These are phyloP conservation scores for Hyposmocoma kahamanoa DNA, from an alignment of 1,140 invertebrate species.

Conservation along the genomic window DNA sequence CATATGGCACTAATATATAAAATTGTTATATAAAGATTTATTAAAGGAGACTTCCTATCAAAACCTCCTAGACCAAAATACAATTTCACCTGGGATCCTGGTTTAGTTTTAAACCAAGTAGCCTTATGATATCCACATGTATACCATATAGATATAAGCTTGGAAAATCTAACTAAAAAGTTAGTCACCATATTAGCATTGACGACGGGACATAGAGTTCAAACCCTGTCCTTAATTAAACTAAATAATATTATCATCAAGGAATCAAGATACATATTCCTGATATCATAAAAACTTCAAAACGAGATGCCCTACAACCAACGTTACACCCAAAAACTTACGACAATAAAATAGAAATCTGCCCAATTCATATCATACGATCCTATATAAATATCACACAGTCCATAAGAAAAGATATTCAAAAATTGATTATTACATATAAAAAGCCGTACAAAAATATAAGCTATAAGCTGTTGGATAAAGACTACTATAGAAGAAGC, in stretches of 20 bases:
- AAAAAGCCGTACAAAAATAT: not conserved
- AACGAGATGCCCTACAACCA: not conserved
- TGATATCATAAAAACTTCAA: not conserved
- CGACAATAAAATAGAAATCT: not conserved
- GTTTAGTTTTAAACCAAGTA: not conserved
- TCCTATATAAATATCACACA: not conserved
- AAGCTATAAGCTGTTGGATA: conserved; percentile 6
- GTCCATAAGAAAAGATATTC: not conserved
- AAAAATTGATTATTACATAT: not conserved
- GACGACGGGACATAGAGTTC: not conserved
- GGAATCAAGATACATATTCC: not conserved
- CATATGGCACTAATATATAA: not conserved
- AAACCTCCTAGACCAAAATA: not conserved
- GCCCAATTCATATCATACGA: not conserved
- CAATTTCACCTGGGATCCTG: not conserved
- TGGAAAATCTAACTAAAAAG: not conserved
- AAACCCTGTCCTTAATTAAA: not conserved
- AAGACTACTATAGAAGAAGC: not conserved
- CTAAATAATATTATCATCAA: not conserved
- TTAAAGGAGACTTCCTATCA: not conserved
- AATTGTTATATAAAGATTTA: not conserved
- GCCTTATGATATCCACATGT: not conserved
- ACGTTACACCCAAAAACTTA: not conserved
- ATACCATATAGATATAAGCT: not conserved
- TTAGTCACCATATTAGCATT: not conserved